phyloP scores from a whole-genome alignment of 2,797 vertebrate species.

The Pseudopleuronectes americanus region DNA sequence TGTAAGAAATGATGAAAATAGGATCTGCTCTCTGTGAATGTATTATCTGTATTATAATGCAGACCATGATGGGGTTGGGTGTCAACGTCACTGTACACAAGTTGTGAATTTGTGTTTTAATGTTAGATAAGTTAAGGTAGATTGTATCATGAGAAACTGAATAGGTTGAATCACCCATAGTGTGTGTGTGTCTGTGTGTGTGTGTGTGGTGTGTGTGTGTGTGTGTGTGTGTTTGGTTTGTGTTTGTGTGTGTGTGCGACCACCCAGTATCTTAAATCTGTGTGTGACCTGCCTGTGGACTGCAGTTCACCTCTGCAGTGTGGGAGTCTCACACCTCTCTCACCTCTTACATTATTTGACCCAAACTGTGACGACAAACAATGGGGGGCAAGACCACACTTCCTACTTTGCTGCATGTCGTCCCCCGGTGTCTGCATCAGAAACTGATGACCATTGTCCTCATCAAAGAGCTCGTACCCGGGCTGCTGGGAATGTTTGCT shows the following conservation, averaged over 20 bases:
- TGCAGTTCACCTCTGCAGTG: conserved; percentile 67
- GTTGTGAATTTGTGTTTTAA: no score
- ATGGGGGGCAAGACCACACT: conserved; percentile 58
- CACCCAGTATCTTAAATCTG: conserved; percentile 55
- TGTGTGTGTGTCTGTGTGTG: no score
- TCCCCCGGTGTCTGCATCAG: conserved; percentile 53
- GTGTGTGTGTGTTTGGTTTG: background rate
- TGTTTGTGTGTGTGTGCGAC: conserved; percentile 27
- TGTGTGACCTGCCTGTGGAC: conserved; percentile 61
- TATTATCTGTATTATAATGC: no score
- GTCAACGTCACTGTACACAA: no score
- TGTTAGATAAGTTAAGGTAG: no score
- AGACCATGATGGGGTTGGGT: no score
- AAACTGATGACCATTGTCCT: conserved; percentile 74
- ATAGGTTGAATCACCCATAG: no score
- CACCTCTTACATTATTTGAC: conserved; percentile 65
- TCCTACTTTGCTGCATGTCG: conserved; percentile 59
- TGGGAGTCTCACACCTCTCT: conserved; percentile 74
- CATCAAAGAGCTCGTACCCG: conserved; percentile 57
- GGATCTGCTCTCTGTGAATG: no score
- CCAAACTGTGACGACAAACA: conserved; percentile 74
- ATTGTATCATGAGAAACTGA: no score
- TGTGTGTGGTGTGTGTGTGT: no score
- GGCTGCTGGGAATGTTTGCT: conserved; percentile 69
- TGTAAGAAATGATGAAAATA: no score